These are phyloP conservation scores for Hyperopisus bebe DNA, from an alignment of 2,113 vertebrate species.

Conservation along the genomic window DNA sequence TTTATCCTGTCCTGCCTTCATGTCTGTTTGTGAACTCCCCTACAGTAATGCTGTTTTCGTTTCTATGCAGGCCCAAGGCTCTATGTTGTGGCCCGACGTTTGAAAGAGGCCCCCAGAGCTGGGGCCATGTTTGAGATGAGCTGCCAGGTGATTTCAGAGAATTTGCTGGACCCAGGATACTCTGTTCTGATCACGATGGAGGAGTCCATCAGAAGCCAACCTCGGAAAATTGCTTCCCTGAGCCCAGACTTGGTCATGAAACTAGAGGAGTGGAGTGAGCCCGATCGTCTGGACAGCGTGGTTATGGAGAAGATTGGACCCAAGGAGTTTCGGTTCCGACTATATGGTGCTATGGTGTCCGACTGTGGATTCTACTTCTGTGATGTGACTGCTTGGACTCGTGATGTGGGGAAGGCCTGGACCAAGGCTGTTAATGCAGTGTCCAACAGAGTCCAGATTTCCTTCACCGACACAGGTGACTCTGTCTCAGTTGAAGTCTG, in stretches of 20 bases:
- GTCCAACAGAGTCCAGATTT: conserved; percentile 80
- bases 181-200: conserved; percentile 77
- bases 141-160: conserved; percentile 70
- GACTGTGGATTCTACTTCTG: conserved; percentile 86
- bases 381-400: conserved; percentile 78
- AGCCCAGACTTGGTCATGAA: conserved; percentile 76
- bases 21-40: neutral
- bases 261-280: conserved; percentile 72
- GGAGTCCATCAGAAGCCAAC: conserved; percentile 52
- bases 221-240: conserved; percentile 74
- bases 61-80: conserved; percentile 34
- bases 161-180: conserved; percentile 78
- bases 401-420: conserved; percentile 69
- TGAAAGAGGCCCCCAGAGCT: conserved; percentile 72
- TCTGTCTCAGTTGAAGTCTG: neutral
- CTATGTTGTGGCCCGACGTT: conserved; percentile 53
- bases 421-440: conserved; percentile 62
- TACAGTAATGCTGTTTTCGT: neutral
- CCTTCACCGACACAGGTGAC: conserved; percentile 81
- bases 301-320: conserved; percentile 80
- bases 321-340: conserved; percentile 79
- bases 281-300: conserved; percentile 68
- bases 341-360: conserved; percentile 77
- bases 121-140: conserved; percentile 95
- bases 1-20: neutral